A percentile compares a stretch with the other conserved stretches of the same genome.
Evolutionary conservation across 2,888 invertebrate genomes (phyloP).

Genomic region (Aspidapion aeneum): DNA sequence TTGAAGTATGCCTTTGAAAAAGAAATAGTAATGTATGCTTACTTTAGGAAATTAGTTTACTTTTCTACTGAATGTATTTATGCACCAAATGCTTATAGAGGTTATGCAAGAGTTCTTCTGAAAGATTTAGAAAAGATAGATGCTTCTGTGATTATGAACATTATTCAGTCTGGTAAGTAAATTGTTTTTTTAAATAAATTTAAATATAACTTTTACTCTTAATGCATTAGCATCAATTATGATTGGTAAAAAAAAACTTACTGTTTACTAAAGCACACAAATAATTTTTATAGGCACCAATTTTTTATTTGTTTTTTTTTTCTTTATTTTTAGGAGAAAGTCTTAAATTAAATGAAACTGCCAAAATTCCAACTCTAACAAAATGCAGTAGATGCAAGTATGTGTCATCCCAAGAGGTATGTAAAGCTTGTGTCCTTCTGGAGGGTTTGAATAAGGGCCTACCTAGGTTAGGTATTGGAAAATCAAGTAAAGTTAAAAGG

Average conservation of each 20-base stretch:
- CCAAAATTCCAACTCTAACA: slow-evolving; percentile 77
- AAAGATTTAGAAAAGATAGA: slow-evolving; percentile 95
- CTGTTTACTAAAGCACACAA: background rate
- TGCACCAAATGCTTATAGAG: slow-evolving; percentile 96
- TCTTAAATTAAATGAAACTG: slow-evolving; percentile 74
- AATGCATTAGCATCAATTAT: background rate
- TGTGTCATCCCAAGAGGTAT: slow-evolving; percentile 88
- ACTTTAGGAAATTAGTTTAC: slow-evolving; percentile 92
- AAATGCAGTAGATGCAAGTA: slow-evolving; percentile 85
- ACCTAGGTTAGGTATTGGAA: slow-evolving; percentile 87
- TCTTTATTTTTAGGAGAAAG: slow-evolving; percentile 78
- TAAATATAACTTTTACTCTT: slow-evolving; percentile 1
- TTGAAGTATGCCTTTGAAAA: slow-evolving; percentile 98
- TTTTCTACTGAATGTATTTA: slow-evolving; percentile 99
- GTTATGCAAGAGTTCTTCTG: slow-evolving; percentile 83
- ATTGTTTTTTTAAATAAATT: slow-evolving; percentile 2
- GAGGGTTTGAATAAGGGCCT: slow-evolving; percentile 94
- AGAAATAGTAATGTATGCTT: slow-evolving; percentile 99
- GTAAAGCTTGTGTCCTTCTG: slow-evolving; percentile 94
- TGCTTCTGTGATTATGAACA: slow-evolving; percentile 89
- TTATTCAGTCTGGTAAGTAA: slow-evolving; percentile 81
- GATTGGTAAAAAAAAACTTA: too few species aligned
- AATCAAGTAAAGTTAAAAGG: slow-evolving; percentile 74
- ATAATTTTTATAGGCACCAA: background rate
- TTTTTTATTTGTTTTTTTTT: background rate